A percentile compares a stretch with the other conserved stretches of the same genome.
Evolutionary conservation across 2,797 vertebrate genomes (phyloP).

Genomic region (Geotrypetes seraphini): DNA sequence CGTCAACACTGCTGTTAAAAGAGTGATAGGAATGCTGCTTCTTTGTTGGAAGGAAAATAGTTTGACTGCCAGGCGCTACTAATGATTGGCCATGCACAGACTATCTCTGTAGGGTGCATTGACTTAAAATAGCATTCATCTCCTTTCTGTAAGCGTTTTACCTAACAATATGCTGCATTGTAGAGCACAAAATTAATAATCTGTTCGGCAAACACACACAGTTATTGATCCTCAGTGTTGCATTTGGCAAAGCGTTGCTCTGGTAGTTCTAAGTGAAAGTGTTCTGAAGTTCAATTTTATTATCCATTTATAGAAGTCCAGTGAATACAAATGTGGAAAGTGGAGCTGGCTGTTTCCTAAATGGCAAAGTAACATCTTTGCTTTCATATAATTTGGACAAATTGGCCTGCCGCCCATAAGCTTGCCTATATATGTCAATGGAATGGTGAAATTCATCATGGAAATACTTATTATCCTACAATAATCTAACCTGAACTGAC

Average conservation of each 20-base stretch:
- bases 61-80: conserved; percentile 17
- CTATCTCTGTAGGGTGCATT: not conserved
- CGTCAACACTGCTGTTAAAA: conserved; percentile 41
- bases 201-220: conserved; percentile 17
- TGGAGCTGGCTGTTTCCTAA: conserved; percentile 14
- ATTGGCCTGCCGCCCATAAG: conserved; percentile 23
- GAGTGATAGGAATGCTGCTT: conserved; percentile 25
- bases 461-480: conserved; percentile 21
- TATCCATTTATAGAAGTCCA: conserved; percentile 6
- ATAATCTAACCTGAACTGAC: conserved; percentile 21
- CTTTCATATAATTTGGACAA: conserved; percentile 26
- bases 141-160: conserved; percentile 6
- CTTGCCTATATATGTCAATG: conserved; percentile 22
- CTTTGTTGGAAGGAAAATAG: conserved; percentile 26
- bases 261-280: conserved; percentile 9
- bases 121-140: conserved; percentile 15
- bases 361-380: conserved; percentile 18
- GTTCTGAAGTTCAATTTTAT: conserved; percentile 3
- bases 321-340: conserved; percentile 9
- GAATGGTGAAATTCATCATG: conserved; percentile 32
- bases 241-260: not conserved
- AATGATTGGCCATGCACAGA: conserved; percentile 28
- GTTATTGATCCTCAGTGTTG: conserved; percentile 14
- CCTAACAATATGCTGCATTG: not conserved
- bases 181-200: not conserved